These are phyloP conservation scores for Penelope pileata DNA, from an alignment of 2,113 vertebrate genomes.

Conservation along the genomic window DNA sequence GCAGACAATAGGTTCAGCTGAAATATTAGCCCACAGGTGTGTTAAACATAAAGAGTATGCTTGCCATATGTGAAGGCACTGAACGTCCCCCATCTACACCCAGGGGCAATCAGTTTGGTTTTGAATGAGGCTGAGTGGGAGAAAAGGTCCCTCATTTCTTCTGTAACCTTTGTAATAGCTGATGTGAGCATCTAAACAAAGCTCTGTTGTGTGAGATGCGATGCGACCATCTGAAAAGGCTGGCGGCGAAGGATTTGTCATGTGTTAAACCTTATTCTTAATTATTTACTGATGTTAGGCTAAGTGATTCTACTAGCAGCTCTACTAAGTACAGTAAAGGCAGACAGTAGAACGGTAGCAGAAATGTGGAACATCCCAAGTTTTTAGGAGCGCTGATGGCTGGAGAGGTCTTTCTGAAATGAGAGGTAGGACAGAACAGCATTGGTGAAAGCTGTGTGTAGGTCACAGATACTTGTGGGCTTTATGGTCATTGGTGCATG, in stretches of 20 bases:
- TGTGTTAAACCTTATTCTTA: neutral
- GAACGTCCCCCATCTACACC: neutral
- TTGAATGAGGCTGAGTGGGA: neutral
- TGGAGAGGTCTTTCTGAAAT: neutral
- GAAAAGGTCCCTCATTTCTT: neutral
- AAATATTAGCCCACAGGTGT: neutral
- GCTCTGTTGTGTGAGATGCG: neutral
- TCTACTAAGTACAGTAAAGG: neutral
- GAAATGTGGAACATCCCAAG: neutral
- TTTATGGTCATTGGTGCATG: fast-evolving
- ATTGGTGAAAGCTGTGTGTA: neutral
- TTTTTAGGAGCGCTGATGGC: neutral
- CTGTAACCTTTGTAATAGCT: neutral
- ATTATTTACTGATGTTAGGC: neutral
- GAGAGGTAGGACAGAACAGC: fast-evolving
- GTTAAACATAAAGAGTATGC: neutral
- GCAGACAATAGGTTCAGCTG: conserved; percentile 18
- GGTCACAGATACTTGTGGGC: neutral
- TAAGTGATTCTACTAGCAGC: neutral
- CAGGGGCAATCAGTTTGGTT: neutral
- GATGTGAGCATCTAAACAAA: neutral
- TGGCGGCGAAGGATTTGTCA: neutral
- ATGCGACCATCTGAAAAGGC: neutral
- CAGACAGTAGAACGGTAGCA: neutral
- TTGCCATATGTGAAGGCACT: neutral